These are phyloP conservation scores for Orestias chungarensis DNA, from an alignment of 2,797 vertebrate species.

Conservation along the genomic window DNA sequence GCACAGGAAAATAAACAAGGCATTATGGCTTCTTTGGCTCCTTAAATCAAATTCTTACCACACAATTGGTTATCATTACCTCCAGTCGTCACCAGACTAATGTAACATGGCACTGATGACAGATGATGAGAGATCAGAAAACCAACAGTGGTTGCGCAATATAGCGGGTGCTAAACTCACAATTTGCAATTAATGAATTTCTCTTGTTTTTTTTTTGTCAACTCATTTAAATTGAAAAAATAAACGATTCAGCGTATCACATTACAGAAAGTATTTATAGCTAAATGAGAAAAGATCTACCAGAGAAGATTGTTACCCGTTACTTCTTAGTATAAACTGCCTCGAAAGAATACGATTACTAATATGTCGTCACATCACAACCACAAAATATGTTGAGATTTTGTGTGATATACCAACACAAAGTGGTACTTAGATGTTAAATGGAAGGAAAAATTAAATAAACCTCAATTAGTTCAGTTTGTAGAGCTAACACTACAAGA, in stretches of 20 bases:
- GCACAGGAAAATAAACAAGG: slow-evolving; percentile 70
- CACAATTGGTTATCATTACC: slow-evolving; percentile 56
- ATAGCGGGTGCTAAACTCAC: slow-evolving; percentile 27
- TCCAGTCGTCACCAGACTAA: slow-evolving; percentile 36
- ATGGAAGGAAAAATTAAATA: background rate
- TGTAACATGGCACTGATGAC: slow-evolving; percentile 46
- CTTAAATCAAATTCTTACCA: slow-evolving; percentile 62
- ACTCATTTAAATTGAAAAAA: slow-evolving; percentile 4
- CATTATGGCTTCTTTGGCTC: slow-evolving; percentile 66
- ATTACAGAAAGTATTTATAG: background rate
- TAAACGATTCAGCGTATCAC: background rate
- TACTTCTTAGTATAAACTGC: slow-evolving; percentile 26
- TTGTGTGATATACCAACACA: background rate
- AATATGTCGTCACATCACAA: background rate
- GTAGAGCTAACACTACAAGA: too few relatives aligned
- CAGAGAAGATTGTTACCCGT: slow-evolving; percentile 16
- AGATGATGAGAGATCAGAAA: slow-evolving; percentile 39
- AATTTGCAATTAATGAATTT: slow-evolving; percentile 11
- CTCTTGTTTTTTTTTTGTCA: slow-evolving; percentile 2
- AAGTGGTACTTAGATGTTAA: background rate
- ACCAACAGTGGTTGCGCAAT: slow-evolving; percentile 12
- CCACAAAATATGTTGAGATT: background rate
- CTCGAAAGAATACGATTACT: background rate
- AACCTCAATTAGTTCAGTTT: too few relatives aligned
- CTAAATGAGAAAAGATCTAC: slow-evolving; percentile 29